Base-by-base conservation (phyloP, 2,888 invertebrate genomes). In the Micropterix aruncella region DNA sequence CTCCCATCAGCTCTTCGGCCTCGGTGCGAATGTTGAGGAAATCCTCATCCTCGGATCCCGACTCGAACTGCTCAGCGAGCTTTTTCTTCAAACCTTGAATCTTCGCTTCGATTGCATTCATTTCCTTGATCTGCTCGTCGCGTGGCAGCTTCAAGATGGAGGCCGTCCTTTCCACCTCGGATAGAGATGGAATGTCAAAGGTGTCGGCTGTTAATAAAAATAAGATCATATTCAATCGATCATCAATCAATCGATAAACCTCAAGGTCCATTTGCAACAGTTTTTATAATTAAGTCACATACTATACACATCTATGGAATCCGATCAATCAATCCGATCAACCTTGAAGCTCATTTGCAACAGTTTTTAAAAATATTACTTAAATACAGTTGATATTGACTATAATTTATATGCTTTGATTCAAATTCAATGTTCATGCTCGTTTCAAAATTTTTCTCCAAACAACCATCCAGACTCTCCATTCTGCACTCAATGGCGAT, bases 11-110 rank as follows among this genome's bases (percentile, higher is more conserved):
- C 45, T 71, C 72, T 45, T 74, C 77, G 15, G 77, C 77, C 54
- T 79, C 80, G 38, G 77, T 76, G 50, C 77, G 73, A 19, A 81
- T 70, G 59, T 76, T 80, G 27, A 78, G 62, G 56, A 77, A 76
- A 57, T 82, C 80, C 50, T 79, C 79, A 57, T 77, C 77, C 49
- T 78, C 77, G 3, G 74, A 74, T 60, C 75, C 74, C 47, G 72
- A 72, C 50, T 74, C 70, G 38, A 75, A 57, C 46, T 69, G 68
- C 43, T 67, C 66, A 0, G 57, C 60, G 43, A 68, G 57, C 56
- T 69, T 70, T 50, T 66, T 64, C 52, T 65, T 68, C 44, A 68
- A 54, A 1, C 65, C 68, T 47, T 64, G 62, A 43, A 82, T 80
- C 60, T 79, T 78, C 49, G 72, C 74, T 62, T 82, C 80, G 51